Evolutionary conservation across 2,888 invertebrate species (phyloP).

Genomic region (Buathra laborator): DNA sequence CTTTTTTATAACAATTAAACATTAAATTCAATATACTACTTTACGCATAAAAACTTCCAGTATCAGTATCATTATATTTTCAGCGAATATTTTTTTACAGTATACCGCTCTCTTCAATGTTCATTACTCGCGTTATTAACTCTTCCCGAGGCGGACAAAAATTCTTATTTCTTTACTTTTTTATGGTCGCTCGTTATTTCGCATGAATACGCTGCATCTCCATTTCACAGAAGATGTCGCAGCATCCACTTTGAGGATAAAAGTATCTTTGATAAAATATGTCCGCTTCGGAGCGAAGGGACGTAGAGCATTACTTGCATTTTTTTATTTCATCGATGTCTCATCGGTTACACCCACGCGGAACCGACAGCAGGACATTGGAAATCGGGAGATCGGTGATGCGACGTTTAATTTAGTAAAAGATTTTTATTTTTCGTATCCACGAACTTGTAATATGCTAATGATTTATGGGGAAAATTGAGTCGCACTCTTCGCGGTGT

Average conservation of each 20-base stretch:
- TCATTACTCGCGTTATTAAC: too few relatives aligned
- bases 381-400: neutral
- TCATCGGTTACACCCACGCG: slow-evolving; percentile 9
- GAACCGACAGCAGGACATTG: neutral
- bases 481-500: neutral
- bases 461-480: neutral
- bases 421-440: neutral
- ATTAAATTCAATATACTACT: too few relatives aligned
- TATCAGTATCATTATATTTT: too few relatives aligned
- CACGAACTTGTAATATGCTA: neutral
- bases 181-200: too few relatives aligned
- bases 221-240: too few relatives aligned
- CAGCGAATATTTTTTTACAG: too few relatives aligned
- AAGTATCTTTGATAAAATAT: neutral
- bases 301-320: neutral
- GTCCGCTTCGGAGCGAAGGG: neutral
- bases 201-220: too few relatives aligned
- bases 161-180: too few relatives aligned
- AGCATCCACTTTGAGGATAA: neutral
- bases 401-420: neutral
- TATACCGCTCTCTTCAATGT: too few relatives aligned
- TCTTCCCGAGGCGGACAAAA: too few relatives aligned
- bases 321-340: neutral
- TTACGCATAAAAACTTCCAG: too few relatives aligned
- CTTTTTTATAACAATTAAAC: too few relatives aligned